Evolutionary conservation across 2,797 vertebrate genomes (phyloP), one percentile per base, ranked within the genome.

Genomic region (Sebastes minor): DNA sequence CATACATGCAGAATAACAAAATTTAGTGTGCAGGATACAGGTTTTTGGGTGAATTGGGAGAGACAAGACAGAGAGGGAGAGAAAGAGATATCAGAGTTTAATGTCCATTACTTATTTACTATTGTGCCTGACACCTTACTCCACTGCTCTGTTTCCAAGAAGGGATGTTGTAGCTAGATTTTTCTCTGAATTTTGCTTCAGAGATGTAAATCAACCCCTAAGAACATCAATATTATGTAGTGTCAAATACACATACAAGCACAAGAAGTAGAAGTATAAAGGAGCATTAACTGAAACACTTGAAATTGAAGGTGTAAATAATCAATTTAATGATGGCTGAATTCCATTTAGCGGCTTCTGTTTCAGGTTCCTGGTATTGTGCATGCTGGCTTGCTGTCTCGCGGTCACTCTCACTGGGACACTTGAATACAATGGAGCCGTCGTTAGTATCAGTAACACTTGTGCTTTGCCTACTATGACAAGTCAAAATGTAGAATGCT

Each of bases 81-180:
- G 23, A 23, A 57, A 61, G 22, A 49, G 16, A 20, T 38, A 80
- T 79, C 33, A 74, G 67, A 80, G 67, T 88, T 89, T 88, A 83
- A 85, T 83, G 83, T 6, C 33, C 80, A 91, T 93, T 86, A 92
- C 14, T 92, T 89, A 94, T 94, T 92, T 78, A 93, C 72, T n/a
- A 6, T 30, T 20, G 60, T 71, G 38, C 33, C 59, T 75, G 85
- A 89, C 78, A 88, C 76, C 56, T 75, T 82, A 91, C 79, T 49
- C 81, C 79, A 22, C 74, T 30, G 57, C 79, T 85, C 86, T 14
- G 13, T 69, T 88, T 84, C 64, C 76, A 83, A 28, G 30, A 9
- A 69, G 3, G 32, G 11, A 25, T 38, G 38, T 42, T 71, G 27
- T 65, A 7, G 7, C 42, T 72, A 59, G 4, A 72, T 27, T 60